Percentiles rank a stretch among this genome's conserved stretches.
phyloP scores from a whole-genome alignment of 1,140 invertebrate genomes.

The Cyphomyrmex costatus region DNA sequence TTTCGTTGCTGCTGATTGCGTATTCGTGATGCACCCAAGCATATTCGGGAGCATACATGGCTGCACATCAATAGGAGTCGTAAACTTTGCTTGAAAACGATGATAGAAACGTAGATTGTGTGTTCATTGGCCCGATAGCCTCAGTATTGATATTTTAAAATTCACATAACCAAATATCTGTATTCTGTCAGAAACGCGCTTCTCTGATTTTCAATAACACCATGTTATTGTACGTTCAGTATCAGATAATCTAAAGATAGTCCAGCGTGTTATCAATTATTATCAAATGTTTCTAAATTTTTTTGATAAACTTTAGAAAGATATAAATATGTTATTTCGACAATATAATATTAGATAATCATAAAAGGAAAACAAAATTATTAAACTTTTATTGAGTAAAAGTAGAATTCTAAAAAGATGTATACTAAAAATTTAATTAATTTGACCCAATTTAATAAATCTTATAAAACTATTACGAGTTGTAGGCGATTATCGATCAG shows the following conservation, averaged over 20 bases:
- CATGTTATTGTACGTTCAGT: not conserved
- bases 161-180: not conserved
- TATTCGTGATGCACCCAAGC: constrained; percentile 32
- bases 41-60: constrained; percentile 30
- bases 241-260: not conserved
- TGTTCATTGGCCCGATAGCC: constrained; percentile 25
- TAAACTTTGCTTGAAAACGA: constrained; percentile 31
- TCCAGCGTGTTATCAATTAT: constrained; percentile 13
- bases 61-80: constrained; percentile 31
- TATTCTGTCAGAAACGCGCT: not conserved
- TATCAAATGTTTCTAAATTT: not conserved
- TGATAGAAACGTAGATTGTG: constrained; percentile 37
- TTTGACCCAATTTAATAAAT: constrained; percentile 29
- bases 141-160: constrained; percentile 44
- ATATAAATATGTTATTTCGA: not conserved
- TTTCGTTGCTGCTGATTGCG: constrained; percentile 16
- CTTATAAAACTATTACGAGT: not conserved
- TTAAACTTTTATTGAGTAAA: not conserved
- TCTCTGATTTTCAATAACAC: not conserved
- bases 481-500: constrained; percentile 16
- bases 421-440: constrained; percentile 7
- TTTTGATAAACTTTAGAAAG: not conserved
- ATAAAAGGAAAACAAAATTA: not conserved
- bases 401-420: not conserved
- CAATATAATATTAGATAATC: not conserved